Conservation (phyloP, 2,888 invertebrate genomes). For the Athalia cordata region DNA sequence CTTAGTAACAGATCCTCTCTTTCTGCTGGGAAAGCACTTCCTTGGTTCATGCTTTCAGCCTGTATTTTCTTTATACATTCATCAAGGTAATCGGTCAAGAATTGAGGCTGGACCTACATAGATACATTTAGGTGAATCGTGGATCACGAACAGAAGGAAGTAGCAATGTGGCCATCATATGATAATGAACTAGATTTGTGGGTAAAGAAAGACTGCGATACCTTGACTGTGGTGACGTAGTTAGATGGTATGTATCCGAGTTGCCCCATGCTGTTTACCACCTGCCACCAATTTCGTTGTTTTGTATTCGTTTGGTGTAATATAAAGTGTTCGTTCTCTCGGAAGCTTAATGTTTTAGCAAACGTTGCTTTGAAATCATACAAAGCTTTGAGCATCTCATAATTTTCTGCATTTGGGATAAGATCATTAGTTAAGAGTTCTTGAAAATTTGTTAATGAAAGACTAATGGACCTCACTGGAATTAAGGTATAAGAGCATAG, state of each 20-base stretch:
- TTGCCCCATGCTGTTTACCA: conserved; percentile 87
- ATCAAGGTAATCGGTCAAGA: conserved; percentile 82
- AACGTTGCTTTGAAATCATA: conserved; percentile 91
- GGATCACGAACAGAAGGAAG: neutral
- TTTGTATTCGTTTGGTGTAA: conserved; percentile 86
- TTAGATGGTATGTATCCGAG: conserved; percentile 92
- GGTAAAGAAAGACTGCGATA: conserved; percentile 66
- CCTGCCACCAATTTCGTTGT: conserved; percentile 93
- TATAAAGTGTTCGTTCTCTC: conserved; percentile 87
- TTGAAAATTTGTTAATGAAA: neutral
- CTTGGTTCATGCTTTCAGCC: conserved; percentile 67
- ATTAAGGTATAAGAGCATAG: neutral
- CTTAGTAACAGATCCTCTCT: conserved; percentile 80
- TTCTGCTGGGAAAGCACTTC: conserved; percentile 74
- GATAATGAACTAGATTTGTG: neutral
- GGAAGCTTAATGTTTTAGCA: conserved; percentile 88
- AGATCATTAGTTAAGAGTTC: conserved; percentile 55
- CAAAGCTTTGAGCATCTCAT: conserved; percentile 88
- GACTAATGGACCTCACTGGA: neutral
- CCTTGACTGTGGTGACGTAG: conserved; percentile 88
- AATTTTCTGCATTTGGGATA: conserved; percentile 75
- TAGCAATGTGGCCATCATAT: neutral
- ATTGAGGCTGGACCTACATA: conserved; percentile 81
- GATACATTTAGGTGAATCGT: neutral
- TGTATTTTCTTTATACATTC: conserved; percentile 79